Evolutionary conservation across 1,140 invertebrate species (phyloP), one percentile per base, ranked within the genome.

Genomic region (Phocides pigmalion): DNA sequence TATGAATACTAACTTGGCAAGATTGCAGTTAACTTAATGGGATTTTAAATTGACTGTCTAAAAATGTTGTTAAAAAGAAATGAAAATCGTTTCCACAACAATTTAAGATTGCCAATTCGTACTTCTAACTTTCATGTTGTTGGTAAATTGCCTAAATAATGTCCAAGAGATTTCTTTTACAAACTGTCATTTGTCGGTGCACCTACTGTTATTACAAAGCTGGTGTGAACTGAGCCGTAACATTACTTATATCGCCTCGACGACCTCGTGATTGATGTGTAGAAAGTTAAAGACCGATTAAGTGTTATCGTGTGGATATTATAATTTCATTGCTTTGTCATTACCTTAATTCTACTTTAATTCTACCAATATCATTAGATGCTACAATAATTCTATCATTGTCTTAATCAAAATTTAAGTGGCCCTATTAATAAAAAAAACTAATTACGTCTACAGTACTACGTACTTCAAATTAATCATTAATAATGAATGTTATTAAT

Each of bases 241-340:
- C 75, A 61, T 65, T 71, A 68, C 72, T 79, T 72, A 72, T 68
- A 72, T 73, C 65, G 75, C 63, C 72, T 77, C 72, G 64, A 58
- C 64, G 65, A 76, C 66, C 72, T 71, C 64, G 70, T 84, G 82
- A 88, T 86, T 84, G 83, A 88, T 88, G 81, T 66, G 67, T 88
- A 84, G 85, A 88, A 88, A 88, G 85, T 81, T 73, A 76, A 54
- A 71, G 70, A 70, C 64, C 54, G 62, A 74, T 81, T 75, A 70
- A 64, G 61, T 70, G 65, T 68, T 77, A 70, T 70, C 65, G 64
- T 68, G 61, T 37, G 32, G 44, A 66, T 72, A 68, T 79, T 78
- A 74, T 70, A 64, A 68, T 68, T 77, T 74, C 62, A 79, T 76
- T 73, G 67, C 68, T 64, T 70, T 63, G 58, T 71, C 69, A 66